Percentiles rank a stretch among this genome's conserved stretches.
Conservation (phyloP, 2,888 invertebrate species). For the Stomorhina lunata region DNA sequence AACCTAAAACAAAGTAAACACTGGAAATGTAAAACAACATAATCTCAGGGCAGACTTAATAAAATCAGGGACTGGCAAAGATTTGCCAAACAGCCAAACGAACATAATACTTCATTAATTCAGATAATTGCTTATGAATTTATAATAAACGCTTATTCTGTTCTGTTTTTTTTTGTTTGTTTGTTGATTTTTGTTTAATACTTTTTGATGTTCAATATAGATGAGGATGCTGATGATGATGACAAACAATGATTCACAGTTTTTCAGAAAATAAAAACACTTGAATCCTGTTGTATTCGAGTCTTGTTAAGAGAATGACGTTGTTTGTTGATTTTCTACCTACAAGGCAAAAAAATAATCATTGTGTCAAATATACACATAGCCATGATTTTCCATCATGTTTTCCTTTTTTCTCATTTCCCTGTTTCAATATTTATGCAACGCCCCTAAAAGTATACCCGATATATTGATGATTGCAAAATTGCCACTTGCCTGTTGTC, state of each 20-base stretch:
- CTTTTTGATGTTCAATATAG: conserved; percentile 42
- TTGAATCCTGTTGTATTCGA: conserved; percentile 13
- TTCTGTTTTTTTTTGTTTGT: too few species aligned
- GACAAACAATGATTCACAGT: conserved; percentile 33
- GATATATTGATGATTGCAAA: neutral
- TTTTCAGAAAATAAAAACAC: conserved; percentile 3
- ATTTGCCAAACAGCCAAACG: too few species aligned
- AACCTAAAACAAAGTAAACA: conserved; percentile 10
- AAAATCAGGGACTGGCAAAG: too few species aligned
- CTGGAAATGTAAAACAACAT: neutral
- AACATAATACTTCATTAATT: conserved; percentile 56
- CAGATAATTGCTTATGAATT: conserved; percentile 57
- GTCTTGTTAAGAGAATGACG: too few species aligned
- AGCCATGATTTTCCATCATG: neutral
- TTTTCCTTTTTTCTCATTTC: neutral
- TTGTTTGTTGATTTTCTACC: conserved; percentile 33
- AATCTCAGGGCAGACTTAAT: too few species aligned
- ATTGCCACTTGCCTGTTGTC: too few species aligned
- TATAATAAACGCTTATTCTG: conserved; percentile 15
- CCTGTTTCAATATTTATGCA: neutral
- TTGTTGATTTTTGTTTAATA: conserved; percentile 12
- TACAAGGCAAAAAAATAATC: conserved; percentile 6
- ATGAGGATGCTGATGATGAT: neutral
- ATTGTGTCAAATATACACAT: neutral
- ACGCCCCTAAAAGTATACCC: conserved; percentile 58